Evolutionary conservation across 2,888 invertebrate species (phyloP).

Genomic region (Adelphocoris suturalis): DNA sequence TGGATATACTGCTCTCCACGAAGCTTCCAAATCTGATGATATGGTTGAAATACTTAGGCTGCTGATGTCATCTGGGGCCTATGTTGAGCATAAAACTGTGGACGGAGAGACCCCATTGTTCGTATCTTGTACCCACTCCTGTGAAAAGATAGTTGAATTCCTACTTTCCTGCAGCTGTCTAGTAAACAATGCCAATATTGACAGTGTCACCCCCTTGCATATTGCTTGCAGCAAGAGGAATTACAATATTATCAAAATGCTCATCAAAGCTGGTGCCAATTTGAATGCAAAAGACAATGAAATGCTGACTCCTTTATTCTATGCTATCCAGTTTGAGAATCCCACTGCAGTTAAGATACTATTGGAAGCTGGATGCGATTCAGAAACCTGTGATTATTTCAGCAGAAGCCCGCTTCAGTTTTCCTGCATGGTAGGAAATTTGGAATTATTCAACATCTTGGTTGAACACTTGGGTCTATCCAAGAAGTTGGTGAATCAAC

Average conservation of each 20-base stretch:
- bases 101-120: constrained; percentile 72
- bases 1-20: constrained; percentile 81
- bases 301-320: constrained; percentile 71
- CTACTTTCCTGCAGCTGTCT: constrained; percentile 56
- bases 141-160: constrained; percentile 58
- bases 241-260: constrained; percentile 62
- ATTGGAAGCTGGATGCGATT: constrained; percentile 69
- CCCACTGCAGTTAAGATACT: constrained; percentile 52
- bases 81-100: constrained; percentile 72
- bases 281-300: constrained; percentile 71
- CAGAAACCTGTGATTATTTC: constrained; percentile 69
- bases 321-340: constrained; percentile 71
- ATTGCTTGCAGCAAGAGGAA: constrained; percentile 69
- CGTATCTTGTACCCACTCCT: constrained; percentile 57
- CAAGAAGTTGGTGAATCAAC: constrained; percentile 66
- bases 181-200: constrained; percentile 70
- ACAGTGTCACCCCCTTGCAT: constrained; percentile 72
- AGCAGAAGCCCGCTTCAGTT: constrained; percentile 71
- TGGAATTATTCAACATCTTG: constrained; percentile 71
- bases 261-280: constrained; percentile 69
- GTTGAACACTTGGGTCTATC: constrained; percentile 61
- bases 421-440: constrained; percentile 72
- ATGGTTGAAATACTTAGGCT: constrained; percentile 60
- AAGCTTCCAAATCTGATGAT: constrained; percentile 79
- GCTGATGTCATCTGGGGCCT: constrained; percentile 69